Evolutionary conservation across 1,140 invertebrate species (phyloP).

Genomic region (Trypoxylus dichotomus): DNA sequence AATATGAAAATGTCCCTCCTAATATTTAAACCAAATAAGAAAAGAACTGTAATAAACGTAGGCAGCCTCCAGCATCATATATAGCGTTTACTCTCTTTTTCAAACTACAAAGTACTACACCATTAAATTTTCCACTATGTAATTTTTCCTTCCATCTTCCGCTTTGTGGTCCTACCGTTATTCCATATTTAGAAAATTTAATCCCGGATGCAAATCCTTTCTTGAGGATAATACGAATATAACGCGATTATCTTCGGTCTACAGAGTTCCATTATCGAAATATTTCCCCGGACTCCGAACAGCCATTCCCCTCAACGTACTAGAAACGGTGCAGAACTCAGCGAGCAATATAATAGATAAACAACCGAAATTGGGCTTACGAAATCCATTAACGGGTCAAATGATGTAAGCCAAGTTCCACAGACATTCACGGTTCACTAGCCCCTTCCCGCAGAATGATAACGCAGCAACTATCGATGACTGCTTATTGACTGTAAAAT

Average conservation of each 20-base stretch:
- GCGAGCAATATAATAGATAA: constrained; percentile 31
- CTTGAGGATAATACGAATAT: constrained; percentile 36
- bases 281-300: constrained; percentile 32
- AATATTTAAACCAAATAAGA: background rate
- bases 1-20: background rate
- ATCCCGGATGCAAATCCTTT: constrained; percentile 37
- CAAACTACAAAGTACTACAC: constrained; percentile 12
- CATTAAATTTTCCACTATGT: background rate
- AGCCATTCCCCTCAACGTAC: background rate
- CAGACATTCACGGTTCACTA: constrained; percentile 19
- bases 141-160: background rate
- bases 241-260: constrained; percentile 39
- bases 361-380: constrained; percentile 38
- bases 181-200: constrained; percentile 36
- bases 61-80: background rate
- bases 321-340: constrained; percentile 27
- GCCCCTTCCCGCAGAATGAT: background rate
- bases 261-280: constrained; percentile 39
- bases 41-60: background rate
- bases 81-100: background rate
- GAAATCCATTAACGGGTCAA: constrained; percentile 37
- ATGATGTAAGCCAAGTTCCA: constrained; percentile 31
- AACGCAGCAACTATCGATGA: background rate
- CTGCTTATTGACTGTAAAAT: background rate
- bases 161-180: background rate